Evolutionary conservation across 1,140 invertebrate genomes (phyloP).

Genomic region (Sminthurinus signatus): DNA sequence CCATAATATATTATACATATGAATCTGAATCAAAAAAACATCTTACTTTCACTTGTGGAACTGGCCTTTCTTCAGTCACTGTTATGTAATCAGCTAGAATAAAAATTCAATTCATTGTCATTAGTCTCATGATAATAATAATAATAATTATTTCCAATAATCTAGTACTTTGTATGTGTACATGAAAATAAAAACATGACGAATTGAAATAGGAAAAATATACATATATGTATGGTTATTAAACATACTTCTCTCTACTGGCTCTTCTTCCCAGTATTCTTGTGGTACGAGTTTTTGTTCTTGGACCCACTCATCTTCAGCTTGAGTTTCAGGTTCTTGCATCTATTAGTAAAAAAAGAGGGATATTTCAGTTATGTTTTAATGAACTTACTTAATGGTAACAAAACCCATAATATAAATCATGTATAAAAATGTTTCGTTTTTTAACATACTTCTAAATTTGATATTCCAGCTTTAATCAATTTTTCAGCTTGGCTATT

Average conservation of each 20-base stretch:
- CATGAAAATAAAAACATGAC: no score
- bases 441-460: slow-evolving; percentile 54
- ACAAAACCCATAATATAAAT: no score
- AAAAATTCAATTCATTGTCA: no score
- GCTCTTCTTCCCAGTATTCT: slow-evolving; percentile 85
- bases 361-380: no score
- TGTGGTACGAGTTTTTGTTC: slow-evolving; percentile 68
- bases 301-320: slow-evolving; percentile 56
- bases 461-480: slow-evolving; percentile 68
- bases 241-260: slow-evolving; percentile 75
- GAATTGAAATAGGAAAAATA: no score
- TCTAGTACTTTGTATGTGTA: no score
- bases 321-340: slow-evolving; percentile 52
- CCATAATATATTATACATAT: no score
- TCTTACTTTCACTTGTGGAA: slow-evolving; percentile 82
- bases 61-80: slow-evolving; percentile 73
- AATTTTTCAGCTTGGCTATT: slow-evolving; percentile 77
- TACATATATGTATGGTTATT: no score
- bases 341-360: slow-evolving; percentile 43
- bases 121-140: no score
- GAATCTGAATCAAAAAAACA: no score
- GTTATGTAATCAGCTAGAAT: slow-evolving; percentile 72
- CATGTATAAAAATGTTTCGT: slow-evolving; percentile 2
- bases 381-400: no score
- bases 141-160: no score